These are phyloP conservation scores for Ylistrum balloti DNA, from an alignment of 1,140 invertebrate genomes.

Conservation along the genomic window DNA sequence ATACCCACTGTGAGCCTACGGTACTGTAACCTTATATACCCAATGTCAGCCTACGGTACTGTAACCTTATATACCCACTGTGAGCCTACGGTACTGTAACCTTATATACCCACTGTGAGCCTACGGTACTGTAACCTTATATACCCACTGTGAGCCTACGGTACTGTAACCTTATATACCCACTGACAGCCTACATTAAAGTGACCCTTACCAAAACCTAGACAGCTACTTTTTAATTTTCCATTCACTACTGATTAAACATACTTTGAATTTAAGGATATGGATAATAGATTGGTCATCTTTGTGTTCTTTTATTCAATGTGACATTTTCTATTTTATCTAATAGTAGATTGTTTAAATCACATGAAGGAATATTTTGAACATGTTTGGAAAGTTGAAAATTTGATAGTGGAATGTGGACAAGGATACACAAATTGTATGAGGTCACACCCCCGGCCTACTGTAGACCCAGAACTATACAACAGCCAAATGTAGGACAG, in stretches of 20 bases:
- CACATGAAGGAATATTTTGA: not conserved
- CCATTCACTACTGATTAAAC: not conserved
- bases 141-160: too few species aligned
- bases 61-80: too few species aligned
- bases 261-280: not conserved
- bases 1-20: too few species aligned
- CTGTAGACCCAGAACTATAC: not conserved
- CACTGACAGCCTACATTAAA: not conserved
- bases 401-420: slow-evolving; percentile 28
- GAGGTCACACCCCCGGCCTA: not conserved
- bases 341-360: not conserved
- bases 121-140: too few species aligned
- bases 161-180: not conserved
- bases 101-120: too few species aligned
- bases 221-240: not conserved
- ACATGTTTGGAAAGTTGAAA: not conserved
- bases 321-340: not conserved
- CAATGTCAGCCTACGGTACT: too few species aligned
- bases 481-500: not conserved
- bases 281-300: not conserved
- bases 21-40: too few species aligned
- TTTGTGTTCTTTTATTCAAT: not conserved
- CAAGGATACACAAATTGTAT: slow-evolving; percentile 34
- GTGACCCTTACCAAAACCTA: not conserved
- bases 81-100: too few species aligned